A percentile compares a stretch with the other conserved stretches of the same genome.
Conservation (phyloP, 1,140 invertebrate species). For the Pogonomyrmex barbatus region DNA sequence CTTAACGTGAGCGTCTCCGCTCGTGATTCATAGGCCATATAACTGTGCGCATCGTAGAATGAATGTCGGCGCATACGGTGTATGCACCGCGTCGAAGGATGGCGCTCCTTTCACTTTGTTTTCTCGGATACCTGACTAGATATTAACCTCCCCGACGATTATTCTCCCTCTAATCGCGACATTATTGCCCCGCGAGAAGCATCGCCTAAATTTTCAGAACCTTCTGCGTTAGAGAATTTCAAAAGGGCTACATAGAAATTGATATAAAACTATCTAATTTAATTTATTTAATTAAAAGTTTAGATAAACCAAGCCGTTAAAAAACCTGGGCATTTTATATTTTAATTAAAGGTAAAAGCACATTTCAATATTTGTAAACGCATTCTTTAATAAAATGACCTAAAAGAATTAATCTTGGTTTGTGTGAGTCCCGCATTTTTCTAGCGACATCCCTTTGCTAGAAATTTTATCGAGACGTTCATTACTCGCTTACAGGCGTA, state of each 20-base stretch:
- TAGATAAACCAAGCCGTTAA: neutral
- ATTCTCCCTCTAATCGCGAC: conserved; percentile 56
- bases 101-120: conserved; percentile 77
- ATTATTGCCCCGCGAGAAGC: conserved; percentile 43
- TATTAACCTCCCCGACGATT: conserved; percentile 69
- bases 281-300: conserved; percentile 16
- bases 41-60: conserved; percentile 60
- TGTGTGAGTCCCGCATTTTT: neutral
- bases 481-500: conserved; percentile 30
- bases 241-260: neutral
- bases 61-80: conserved; percentile 14
- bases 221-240: neutral
- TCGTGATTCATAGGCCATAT: conserved; percentile 75
- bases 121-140: conserved; percentile 71
- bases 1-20: conserved; percentile 63
- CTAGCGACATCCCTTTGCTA: neutral
- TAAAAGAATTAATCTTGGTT: conserved; percentile 8
- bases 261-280: neutral
- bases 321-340: neutral
- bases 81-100: conserved; percentile 65
- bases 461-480: conserved; percentile 45
- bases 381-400: neutral
- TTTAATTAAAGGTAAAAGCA: neutral
- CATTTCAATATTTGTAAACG: neutral
- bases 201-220: conserved; percentile 32